Base-by-base conservation (phyloP, 2,888 invertebrate species). In the Polyommatus icarus region DNA sequence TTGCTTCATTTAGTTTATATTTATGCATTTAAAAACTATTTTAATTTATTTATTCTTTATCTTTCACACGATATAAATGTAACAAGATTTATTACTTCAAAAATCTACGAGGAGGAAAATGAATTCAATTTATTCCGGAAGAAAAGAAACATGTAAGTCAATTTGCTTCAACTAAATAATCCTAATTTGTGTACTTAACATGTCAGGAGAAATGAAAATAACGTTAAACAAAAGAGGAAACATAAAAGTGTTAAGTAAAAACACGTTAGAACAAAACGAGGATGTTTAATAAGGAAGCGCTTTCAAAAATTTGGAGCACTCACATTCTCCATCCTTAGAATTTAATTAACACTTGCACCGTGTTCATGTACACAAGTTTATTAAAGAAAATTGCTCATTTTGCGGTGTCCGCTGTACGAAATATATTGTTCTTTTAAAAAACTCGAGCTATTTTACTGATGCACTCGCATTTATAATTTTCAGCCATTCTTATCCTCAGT, bases 341-440 rank as follows among this genome's bases (percentile, higher is more conserved):
- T 72, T 72, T 20, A 72, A 72, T 72, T 72, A 72, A 72, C 72
- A 67, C 29, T 67, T 15, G 67, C n/a, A 40, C 36, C 72, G 40
- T 40, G 18, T 72, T 36, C 40, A 72, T n/a, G 40, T 72, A 72
- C 40, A 40, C 40, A 40, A 72, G 72, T 72, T 72, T 71, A 36
- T 71, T 72, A 72, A 40, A 72, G 72, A n/a, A 40, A 72, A 72
- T 72, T 72, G 72, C 40, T 72, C 72, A 72, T 40, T 40, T 72
- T 40, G 72, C 20, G 40, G 72, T 72, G 67, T 67, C 24, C 67
- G 15, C 29, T 5, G 67, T 61, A 61, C 61, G 12, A 61, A 61
- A 61, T 61, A 61, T 61, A 24, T 61, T 61, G 24, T 61, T 61
- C 10, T 61, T 61, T 61, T 24, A 61, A 61, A 59, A 24, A 61